Base-by-base conservation (phyloP, 2,888 invertebrate species). In the Brenthis hecate region DNA sequence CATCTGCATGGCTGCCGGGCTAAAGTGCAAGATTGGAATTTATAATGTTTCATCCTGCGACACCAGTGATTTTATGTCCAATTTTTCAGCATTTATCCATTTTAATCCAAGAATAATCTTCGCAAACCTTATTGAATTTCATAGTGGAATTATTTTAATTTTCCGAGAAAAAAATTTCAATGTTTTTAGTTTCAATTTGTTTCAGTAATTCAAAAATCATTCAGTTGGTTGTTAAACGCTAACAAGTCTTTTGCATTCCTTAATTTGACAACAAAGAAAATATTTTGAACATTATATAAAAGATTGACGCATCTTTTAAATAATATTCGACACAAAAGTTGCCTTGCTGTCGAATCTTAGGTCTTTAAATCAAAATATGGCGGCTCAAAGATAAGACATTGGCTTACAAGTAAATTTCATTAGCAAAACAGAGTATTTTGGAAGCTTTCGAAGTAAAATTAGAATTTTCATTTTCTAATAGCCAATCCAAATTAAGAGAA, bases 21-120 rank as follows among this genome's bases (percentile, higher is more conserved):
- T 75, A 80, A 85, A 87, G 85, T 85, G 88, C 86, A 84, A 86
- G 81, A 86, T 87, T 83, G 84, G 86, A 89, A 85, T 89, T 87
- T 86, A 81, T 87, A 87, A 89, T 86, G 78, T 80, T 81, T 83
- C 8, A 43, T 50, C 60, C 80, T 76, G 75, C 81, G 83, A 81
- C 80, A 80, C 80, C 83, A 80, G 77, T 74, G 79, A 80, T 78
- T 72, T 73, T 72, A 72, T 70, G 65, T 67, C 66, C 47, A 11
- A 48, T 58, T 43, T 66, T 66, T 54, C 53, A 66, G 56, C 14
- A 14, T 61, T 55, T 48, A 55, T 8, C 61, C 47, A n/a, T 54
- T 48, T 60, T 55, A 8, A 32, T 48, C n/a, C 13, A 5, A 53
- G 36, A 36, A 65, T 23, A 32, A 60, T 60, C 60, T 60, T n/a